Evolutionary conservation across 2,888 invertebrate species (phyloP).

Genomic region (Busseola fusca): DNA sequence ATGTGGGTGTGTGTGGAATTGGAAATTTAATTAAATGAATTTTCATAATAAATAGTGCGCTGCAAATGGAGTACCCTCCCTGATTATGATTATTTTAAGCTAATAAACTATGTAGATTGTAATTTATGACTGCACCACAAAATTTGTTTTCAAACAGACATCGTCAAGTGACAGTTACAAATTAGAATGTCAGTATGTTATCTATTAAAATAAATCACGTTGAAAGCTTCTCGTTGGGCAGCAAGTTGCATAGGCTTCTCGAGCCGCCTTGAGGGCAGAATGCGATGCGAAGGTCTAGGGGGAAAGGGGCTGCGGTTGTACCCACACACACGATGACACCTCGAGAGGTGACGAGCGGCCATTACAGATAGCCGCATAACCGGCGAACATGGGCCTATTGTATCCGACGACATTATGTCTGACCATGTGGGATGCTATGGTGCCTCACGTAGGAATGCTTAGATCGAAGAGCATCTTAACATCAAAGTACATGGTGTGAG

Average conservation of each 20-base stretch:
- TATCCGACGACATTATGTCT: slow-evolving; percentile 48
- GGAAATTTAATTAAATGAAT: slow-evolving; percentile 31
- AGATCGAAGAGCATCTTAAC: slow-evolving; percentile 23
- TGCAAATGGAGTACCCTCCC: background rate
- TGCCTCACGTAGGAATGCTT: slow-evolving; percentile 12
- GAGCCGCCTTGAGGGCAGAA: slow-evolving; percentile 49
- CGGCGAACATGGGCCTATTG: slow-evolving; percentile 44
- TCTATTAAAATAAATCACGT: slow-evolving; percentile 41
- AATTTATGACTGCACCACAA: slow-evolving; percentile 17
- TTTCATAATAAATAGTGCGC: background rate
- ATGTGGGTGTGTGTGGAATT: too few relatives aligned
- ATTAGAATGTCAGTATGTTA: too few relatives aligned
- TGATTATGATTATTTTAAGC: background rate
- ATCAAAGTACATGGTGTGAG: slow-evolving; percentile 7
- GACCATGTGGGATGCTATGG: slow-evolving; percentile 28
- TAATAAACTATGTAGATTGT: slow-evolving; percentile 5
- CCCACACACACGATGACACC: slow-evolving; percentile 72
- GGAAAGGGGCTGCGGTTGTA: slow-evolving; percentile 66
- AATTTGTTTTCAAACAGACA: slow-evolving; percentile 4
- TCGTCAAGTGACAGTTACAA: slow-evolving; percentile 18
- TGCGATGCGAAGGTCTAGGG: slow-evolving; percentile 51
- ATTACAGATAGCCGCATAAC: slow-evolving; percentile 58
- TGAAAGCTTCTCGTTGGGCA: slow-evolving; percentile 29
- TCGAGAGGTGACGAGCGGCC: slow-evolving; percentile 55
- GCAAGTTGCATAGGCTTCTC: slow-evolving; percentile 48